A percentile compares a stretch with the other conserved stretches of the same genome.
These are phyloP conservation scores for Tenthredo scrophulariae DNA, from an alignment of 2,888 invertebrate species.

Conservation along the genomic window DNA sequence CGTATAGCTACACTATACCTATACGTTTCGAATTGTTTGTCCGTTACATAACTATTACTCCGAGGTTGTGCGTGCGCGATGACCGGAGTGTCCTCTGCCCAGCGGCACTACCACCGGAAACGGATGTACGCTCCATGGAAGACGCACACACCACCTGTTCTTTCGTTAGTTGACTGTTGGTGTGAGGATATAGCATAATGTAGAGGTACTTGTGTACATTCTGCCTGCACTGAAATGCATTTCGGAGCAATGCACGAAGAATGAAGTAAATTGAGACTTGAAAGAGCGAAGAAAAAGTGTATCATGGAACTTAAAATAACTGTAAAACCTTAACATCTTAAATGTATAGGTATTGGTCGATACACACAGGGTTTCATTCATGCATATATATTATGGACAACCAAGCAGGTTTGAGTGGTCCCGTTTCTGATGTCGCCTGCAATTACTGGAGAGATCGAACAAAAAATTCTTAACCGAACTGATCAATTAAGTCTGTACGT, in stretches of 20 bases:
- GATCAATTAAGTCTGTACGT: slow-evolving; percentile 9
- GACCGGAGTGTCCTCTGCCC: slow-evolving; percentile 72
- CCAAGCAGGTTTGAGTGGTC: slow-evolving; percentile 27
- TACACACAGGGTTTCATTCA: background rate
- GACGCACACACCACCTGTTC: slow-evolving; percentile 48
- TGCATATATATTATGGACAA: background rate
- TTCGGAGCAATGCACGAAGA: slow-evolving; percentile 4
- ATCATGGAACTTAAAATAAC: background rate
- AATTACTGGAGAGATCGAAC: background rate
- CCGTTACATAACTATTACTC: slow-evolving; percentile 45
- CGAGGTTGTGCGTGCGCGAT: slow-evolving; percentile 62
- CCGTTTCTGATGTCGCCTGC: slow-evolving; percentile 26
- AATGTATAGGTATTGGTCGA: background rate
- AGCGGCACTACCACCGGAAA: slow-evolving; percentile 68
- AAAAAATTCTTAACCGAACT: background rate
- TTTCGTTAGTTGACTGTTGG: slow-evolving; percentile 55
- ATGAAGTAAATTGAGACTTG: background rate
- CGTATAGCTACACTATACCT: background rate
- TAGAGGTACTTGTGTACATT: background rate
- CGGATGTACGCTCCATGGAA: slow-evolving; percentile 76
- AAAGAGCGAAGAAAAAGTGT: background rate
- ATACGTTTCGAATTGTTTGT: slow-evolving; percentile 28
- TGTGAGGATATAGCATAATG: background rate
- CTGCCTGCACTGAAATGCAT: slow-evolving; percentile 1
- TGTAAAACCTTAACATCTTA: background rate